phyloP scores from a whole-genome alignment of 2,797 vertebrate species.

The Pygocentrus nattereri region DNA sequence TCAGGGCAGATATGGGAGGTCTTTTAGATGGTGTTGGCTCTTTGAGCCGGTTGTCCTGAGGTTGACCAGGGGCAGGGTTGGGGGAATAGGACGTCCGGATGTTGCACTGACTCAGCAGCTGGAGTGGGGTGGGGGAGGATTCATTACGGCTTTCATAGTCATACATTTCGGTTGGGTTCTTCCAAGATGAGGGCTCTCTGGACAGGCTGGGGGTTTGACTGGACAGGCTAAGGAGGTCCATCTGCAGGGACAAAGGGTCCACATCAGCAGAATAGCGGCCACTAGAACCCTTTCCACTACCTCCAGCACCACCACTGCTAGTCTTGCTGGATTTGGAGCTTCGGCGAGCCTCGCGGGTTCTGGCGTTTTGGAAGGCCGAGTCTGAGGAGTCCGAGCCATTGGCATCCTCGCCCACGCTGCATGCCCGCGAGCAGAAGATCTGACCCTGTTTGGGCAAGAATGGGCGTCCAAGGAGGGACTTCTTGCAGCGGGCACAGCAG shows the following conservation, averaged over 20 bases:
- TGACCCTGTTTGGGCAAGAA: slow-evolving; percentile 98
- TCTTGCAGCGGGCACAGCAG: slow-evolving; percentile 96
- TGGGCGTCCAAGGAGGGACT: slow-evolving; percentile 93
- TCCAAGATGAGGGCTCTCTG: slow-evolving; percentile 90
- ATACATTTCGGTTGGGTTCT: slow-evolving; percentile 86
- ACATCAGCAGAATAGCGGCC: slow-evolving; percentile 90
- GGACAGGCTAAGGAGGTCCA: slow-evolving; percentile 97
- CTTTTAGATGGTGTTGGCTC: slow-evolving; percentile 87
- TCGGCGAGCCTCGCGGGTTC: slow-evolving; percentile 91
- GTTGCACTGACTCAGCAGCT: slow-evolving; percentile 96
- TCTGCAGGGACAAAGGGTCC: slow-evolving; percentile 95
- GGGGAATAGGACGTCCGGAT: slow-evolving; percentile 88
- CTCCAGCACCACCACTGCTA: slow-evolving; percentile 62
- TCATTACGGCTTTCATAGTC: slow-evolving; percentile 85
- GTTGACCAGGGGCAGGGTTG: slow-evolving; percentile 76
- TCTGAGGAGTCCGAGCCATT: slow-evolving; percentile 95
- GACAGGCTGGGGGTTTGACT: slow-evolving; percentile 94
- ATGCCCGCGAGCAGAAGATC: slow-evolving; percentile 97
- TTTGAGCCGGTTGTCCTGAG: slow-evolving; percentile 84
- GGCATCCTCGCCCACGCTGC: slow-evolving; percentile 92
- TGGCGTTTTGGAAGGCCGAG: slow-evolving; percentile 94
- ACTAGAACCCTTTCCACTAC: slow-evolving; percentile 75
- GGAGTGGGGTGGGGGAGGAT: slow-evolving; percentile 81
- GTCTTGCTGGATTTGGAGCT: slow-evolving; percentile 89
- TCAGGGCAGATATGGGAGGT: slow-evolving; percentile 86